A percentile compares a stretch with the other conserved stretches of the same genome.
phyloP scores from a whole-genome alignment of 1,140 invertebrate species.

The Papilio polytes region DNA sequence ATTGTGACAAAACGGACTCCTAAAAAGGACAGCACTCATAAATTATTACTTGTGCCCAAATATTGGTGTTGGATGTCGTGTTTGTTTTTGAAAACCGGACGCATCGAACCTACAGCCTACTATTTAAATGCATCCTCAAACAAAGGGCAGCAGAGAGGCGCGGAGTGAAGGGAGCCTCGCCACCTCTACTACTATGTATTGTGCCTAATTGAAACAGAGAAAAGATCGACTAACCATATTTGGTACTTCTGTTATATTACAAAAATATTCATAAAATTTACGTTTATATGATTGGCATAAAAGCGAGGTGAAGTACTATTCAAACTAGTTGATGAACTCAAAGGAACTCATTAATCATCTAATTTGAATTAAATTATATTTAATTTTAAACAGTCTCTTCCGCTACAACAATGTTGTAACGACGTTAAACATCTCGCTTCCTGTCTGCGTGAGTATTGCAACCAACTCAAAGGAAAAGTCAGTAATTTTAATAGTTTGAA shows the following conservation, averaged over 20 bases:
- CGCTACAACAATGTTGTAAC: constrained; percentile 7
- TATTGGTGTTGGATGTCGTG: constrained; percentile 64
- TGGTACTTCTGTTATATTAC: constrained; percentile 57
- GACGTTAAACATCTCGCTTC: neutral
- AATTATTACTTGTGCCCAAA: constrained; percentile 76
- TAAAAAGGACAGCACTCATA: constrained; percentile 69
- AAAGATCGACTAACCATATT: constrained; percentile 47
- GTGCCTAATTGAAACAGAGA: constrained; percentile 74
- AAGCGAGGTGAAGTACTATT: neutral
- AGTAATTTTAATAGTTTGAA: constrained; percentile 16
- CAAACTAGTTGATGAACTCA: constrained; percentile 22
- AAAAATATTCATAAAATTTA: neutral
- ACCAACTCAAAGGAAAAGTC: neutral
- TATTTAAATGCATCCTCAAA: constrained; percentile 82
- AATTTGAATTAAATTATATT: constrained; percentile 8
- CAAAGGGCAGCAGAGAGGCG: constrained; percentile 67
- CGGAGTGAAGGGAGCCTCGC: constrained; percentile 71
- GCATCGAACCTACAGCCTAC: constrained; percentile 67
- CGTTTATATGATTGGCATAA: neutral
- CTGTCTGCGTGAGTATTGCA: neutral
- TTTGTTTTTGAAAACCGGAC: constrained; percentile 77
- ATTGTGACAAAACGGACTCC: constrained; percentile 49
- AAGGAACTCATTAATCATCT: neutral
- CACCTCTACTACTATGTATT: constrained; percentile 67
- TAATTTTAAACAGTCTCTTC: constrained; percentile 1